These are phyloP conservation scores for Entomobrya multifasciata DNA, from an alignment of 2,888 invertebrate genomes.

Conservation along the genomic window DNA sequence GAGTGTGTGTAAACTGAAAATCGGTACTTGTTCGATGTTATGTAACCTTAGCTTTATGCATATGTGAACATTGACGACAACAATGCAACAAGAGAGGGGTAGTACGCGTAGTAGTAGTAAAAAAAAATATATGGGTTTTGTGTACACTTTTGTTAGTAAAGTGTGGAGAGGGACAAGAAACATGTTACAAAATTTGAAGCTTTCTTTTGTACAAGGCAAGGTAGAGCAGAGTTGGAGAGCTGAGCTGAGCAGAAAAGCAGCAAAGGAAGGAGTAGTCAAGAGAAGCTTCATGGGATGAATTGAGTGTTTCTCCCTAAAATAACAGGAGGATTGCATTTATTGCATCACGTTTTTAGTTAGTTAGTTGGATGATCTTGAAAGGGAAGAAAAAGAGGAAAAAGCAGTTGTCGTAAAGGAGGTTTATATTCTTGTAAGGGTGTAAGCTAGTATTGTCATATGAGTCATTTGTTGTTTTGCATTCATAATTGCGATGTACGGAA, in stretches of 20 bases:
- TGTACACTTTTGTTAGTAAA: neutral
- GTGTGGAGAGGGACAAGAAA: neutral
- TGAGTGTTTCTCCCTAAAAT: neutral
- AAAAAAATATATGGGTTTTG: neutral
- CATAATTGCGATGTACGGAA: no score
- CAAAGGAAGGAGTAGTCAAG: neutral
- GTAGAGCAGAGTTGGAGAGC: neutral
- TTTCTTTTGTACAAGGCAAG: neutral
- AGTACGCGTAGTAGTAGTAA: neutral
- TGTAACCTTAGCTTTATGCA: no score
- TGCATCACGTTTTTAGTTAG: neutral
- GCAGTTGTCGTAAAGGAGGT: neutral
- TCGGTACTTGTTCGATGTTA: no score
- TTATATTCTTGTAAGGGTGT: no score
- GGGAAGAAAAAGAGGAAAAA: slow-evolving; percentile 49
- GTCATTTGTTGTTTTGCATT: no score
- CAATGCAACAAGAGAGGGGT: no score
- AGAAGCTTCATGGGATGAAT: neutral
- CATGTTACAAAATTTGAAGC: neutral
- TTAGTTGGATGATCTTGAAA: slow-evolving; percentile 56
- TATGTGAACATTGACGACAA: no score
- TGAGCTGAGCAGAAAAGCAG: neutral
- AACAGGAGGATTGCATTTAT: neutral
- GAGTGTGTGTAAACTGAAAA: no score
- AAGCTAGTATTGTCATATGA: no score